Percentiles rank a stretch among this genome's conserved stretches.
These are phyloP conservation scores for Synergus laeviventris DNA, from an alignment of 2,888 invertebrate species.

Conservation along the genomic window DNA sequence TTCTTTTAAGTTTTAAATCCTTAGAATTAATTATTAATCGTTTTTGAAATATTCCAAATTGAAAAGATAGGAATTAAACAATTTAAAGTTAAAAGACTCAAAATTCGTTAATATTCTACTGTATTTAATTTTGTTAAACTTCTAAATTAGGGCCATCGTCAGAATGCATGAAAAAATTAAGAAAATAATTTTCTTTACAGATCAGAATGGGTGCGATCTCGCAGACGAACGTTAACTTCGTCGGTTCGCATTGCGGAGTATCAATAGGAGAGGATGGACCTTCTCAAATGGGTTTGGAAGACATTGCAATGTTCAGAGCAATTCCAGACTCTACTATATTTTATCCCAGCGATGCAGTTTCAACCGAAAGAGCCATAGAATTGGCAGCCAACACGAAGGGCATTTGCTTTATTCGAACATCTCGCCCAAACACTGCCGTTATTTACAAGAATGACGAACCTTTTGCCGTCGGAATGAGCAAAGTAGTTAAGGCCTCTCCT, in stretches of 20 bases:
- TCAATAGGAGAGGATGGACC: slow-evolving; percentile 99
- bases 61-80: not conserved
- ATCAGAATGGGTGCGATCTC: slow-evolving; percentile 99
- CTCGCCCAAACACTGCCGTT: slow-evolving; percentile 92
- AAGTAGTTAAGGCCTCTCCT: slow-evolving; percentile 86
- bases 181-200: slow-evolving; percentile 72
- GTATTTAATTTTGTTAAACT: not conserved
- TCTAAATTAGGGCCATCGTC: not conserved
- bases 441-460: slow-evolving; percentile 90
- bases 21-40: slow-evolving; percentile 30
- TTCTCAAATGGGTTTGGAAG: slow-evolving; percentile 99
- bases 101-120: too few species aligned
- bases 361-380: slow-evolving; percentile 95
- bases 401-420: slow-evolving; percentile 96
- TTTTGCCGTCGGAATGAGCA: slow-evolving; percentile 88
- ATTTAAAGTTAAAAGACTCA: not conserved
- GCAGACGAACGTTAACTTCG: slow-evolving; percentile 97
- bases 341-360: slow-evolving; percentile 94
- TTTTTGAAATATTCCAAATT: slow-evolving; percentile 3
- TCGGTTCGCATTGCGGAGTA: slow-evolving; percentile 97
- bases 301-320: slow-evolving; percentile 95
- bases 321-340: slow-evolving; percentile 90
- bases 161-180: not conserved
- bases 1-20: not conserved
- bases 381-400: slow-evolving; percentile 96